Conservation (phyloP, 92 coral and sea anemone genomes). For the Heteractis magnifica region DNA sequence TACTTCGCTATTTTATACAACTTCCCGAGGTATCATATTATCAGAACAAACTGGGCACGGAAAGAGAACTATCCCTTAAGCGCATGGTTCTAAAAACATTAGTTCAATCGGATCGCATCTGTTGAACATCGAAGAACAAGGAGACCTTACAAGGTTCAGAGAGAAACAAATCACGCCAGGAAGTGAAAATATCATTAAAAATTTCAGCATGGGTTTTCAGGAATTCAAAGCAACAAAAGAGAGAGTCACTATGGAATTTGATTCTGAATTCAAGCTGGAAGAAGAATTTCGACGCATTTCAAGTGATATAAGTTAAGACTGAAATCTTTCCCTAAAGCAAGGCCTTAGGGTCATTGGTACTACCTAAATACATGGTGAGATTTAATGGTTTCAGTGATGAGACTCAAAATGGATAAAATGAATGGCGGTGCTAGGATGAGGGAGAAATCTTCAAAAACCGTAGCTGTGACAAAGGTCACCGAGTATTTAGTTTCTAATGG, state of each 20-base stretch:
- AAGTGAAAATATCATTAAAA: conserved; percentile 5
- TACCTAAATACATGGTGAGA: conserved; percentile 45
- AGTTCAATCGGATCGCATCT: not conserved
- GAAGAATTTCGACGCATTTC: conserved; percentile 8
- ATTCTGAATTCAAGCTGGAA: conserved; percentile 17
- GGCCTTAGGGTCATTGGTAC: conserved; percentile 32
- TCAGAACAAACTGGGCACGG: conserved; percentile 27
- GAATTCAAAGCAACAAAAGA: conserved; percentile 31
- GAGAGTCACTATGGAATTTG: conserved; percentile 28
- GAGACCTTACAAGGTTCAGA: conserved; percentile 9
- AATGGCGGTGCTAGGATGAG: conserved; percentile 26
- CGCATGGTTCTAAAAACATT: conserved; percentile 8
- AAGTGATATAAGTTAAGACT: conserved; percentile 3
- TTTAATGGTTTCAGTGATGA: conserved; percentile 36
- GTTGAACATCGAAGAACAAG: conserved; percentile 20
- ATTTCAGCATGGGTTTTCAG: conserved; percentile 14
- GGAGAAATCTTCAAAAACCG: conserved; percentile 25
- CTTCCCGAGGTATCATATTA: conserved; percentile 42
- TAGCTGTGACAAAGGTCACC: conserved; percentile 30
- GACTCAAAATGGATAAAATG: conserved; percentile 23
- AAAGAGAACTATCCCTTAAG: conserved; percentile 20
- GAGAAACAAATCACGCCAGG: conserved; percentile 11
- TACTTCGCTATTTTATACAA: conserved; percentile 37
- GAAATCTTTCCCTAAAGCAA: conserved; percentile 19
- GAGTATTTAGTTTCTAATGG: conserved; percentile 45